Conservation (phyloP, 1,140 invertebrate genomes). For the Drosophila oshimai region DNA sequence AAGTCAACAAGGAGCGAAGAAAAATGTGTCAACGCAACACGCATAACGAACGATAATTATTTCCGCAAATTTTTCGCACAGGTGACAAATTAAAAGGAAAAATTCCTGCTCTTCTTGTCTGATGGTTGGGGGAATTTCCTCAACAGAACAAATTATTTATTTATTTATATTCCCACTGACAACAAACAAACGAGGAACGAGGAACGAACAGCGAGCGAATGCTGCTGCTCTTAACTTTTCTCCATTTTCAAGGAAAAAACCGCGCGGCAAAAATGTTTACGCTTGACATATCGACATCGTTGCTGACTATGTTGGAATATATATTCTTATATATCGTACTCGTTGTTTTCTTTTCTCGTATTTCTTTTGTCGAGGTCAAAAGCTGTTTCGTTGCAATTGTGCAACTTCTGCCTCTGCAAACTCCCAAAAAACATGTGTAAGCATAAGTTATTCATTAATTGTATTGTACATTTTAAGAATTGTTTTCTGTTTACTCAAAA, state of each 20-base stretch:
- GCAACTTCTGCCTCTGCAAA: neutral
- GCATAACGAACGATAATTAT: constrained; percentile 46
- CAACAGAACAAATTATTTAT: constrained; percentile 25
- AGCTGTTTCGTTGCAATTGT: neutral
- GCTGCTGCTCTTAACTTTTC: neutral
- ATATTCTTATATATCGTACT: neutral
- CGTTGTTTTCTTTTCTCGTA: neutral
- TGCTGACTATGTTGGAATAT: neutral
- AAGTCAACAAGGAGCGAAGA: constrained; percentile 7
- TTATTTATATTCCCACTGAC: constrained; percentile 33
- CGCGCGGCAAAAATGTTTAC: constrained; percentile 18
- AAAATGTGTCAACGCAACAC: constrained; percentile 39
- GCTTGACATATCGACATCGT: constrained; percentile 8
- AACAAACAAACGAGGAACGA: constrained; percentile 1
- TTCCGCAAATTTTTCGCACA: constrained; percentile 43
- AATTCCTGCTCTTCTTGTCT: neutral
- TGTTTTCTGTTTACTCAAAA: no score
- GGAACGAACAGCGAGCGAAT: neutral
- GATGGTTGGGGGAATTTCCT: constrained; percentile 3
- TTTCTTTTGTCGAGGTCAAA: neutral
- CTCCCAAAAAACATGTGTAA: neutral
- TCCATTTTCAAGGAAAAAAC: constrained; percentile 6
- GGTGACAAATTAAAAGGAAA: constrained; percentile 38
- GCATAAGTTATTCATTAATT: neutral
- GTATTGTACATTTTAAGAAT: neutral